A percentile compares a stretch with the other conserved stretches of the same genome.
Conservation (phyloP, 2,888 invertebrate species). For the Caenorhabditis imperialis region DNA sequence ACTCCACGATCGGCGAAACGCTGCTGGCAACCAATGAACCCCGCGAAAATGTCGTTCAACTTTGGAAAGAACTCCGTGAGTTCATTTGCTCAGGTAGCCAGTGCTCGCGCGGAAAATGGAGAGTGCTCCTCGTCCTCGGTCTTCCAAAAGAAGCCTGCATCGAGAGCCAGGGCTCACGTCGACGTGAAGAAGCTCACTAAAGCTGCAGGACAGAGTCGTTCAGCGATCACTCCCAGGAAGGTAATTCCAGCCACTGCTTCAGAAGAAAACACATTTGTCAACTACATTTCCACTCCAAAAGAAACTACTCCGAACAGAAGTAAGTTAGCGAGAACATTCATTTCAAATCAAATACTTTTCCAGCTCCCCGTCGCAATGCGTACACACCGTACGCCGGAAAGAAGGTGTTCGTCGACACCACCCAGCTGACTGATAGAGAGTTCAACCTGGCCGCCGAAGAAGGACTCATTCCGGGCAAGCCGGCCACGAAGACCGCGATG, state of each 20-base stretch:
- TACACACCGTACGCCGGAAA: slow-evolving; percentile 53
- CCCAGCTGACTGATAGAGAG: slow-evolving; percentile 51
- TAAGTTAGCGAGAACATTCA: background rate
- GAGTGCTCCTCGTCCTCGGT: slow-evolving; percentile 12
- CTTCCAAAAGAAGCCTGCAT: background rate
- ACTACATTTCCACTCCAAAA: slow-evolving; percentile 46
- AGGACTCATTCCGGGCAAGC: slow-evolving; percentile 49
- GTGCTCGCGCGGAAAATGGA: background rate
- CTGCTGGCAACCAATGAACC: slow-evolving; percentile 29
- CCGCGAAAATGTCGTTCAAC: slow-evolving; percentile 39
- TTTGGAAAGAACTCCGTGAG: slow-evolving; percentile 27
- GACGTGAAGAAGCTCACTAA: slow-evolving; percentile 28
- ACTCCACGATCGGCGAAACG: slow-evolving; percentile 5
- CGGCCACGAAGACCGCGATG: slow-evolving; percentile 7
- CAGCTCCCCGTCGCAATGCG: slow-evolving; percentile 30
- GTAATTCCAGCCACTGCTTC: slow-evolving; percentile 7
- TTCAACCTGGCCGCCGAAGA: slow-evolving; percentile 50
- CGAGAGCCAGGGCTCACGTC: slow-evolving; percentile 25
- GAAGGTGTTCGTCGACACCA: slow-evolving; percentile 57
- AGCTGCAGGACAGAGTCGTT: slow-evolving; percentile 9
- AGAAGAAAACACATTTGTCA: slow-evolving; percentile 29
- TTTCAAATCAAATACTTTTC: background rate
- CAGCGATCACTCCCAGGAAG: background rate
- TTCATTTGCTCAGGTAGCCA: slow-evolving; percentile 23
- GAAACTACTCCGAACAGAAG: slow-evolving; percentile 32